These are phyloP conservation scores for Hydrophis major DNA, from an alignment of 2,797 vertebrate genomes.

Conservation along the genomic window DNA sequence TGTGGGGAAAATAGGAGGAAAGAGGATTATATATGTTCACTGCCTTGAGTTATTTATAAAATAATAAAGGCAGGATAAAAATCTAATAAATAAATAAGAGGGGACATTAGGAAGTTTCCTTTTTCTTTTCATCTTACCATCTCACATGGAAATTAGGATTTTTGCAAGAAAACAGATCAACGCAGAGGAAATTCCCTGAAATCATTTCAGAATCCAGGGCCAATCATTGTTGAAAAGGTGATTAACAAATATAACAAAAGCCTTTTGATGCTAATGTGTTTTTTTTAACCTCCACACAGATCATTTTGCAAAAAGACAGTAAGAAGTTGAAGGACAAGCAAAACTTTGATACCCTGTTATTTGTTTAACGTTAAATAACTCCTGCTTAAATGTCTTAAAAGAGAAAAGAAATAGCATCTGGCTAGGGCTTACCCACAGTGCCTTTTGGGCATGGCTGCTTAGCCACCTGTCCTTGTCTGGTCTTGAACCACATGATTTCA, in stretches of 20 bases:
- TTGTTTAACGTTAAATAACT: not conserved
- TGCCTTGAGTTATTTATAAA: not conserved
- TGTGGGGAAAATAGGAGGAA: not conserved
- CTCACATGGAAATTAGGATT: not conserved
- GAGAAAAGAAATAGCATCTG: not conserved
- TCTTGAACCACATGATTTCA: conserved; percentile 90
- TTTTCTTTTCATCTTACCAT: not conserved
- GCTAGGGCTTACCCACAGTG: conserved; percentile 79
- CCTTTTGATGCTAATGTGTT: not conserved
- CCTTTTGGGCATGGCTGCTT: conserved; percentile 89
- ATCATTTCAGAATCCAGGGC: not conserved
- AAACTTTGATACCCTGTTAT: not conserved
- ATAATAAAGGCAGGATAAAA: not conserved
- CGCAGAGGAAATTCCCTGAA: not conserved
- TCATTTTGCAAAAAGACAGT: not conserved
- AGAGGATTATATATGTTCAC: not conserved
- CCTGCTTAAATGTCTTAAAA: not conserved
- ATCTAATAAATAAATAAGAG: not conserved
- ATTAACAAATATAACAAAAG: not conserved
- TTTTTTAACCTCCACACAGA: not conserved
- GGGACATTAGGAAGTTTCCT: not conserved
- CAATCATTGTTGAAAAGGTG: not conserved
- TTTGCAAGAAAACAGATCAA: not conserved
- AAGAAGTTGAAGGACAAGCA: not conserved
- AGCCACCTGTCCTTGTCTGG: conserved; percentile 82